Conservation (phyloP, 1,140 invertebrate genomes). For the Latrodectus geometricus region DNA sequence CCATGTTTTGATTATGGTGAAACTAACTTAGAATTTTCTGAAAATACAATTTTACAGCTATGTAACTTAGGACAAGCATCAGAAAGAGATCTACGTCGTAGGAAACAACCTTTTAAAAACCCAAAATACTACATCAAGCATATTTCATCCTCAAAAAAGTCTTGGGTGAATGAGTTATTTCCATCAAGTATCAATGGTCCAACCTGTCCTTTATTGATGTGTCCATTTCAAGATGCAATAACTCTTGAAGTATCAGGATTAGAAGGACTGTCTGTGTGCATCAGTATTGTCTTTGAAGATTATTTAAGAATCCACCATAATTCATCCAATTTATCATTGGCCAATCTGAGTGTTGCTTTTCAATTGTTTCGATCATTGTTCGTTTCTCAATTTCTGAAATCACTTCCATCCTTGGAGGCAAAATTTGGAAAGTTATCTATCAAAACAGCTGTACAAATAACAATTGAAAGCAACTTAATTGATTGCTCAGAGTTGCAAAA, state of each 20-base stretch:
- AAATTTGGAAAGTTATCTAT: neutral
- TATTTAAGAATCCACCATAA: conserved; percentile 5
- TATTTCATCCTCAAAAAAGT: neutral
- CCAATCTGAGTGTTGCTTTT: conserved; percentile 12
- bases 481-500: neutral
- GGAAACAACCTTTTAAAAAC: conserved; percentile 41
- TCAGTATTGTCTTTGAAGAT: conserved; percentile 20
- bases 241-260: conserved; percentile 20
- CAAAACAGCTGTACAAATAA: neutral
- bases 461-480: conserved; percentile 7
- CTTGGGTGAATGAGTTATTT: conserved; percentile 20
- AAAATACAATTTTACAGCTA: conserved; percentile 7
- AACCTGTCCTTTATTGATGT: conserved; percentile 52
- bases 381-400: neutral
- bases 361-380: conserved; percentile 18
- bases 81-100: conserved; percentile 40
- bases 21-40: conserved; percentile 1
- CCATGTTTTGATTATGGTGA: conserved; percentile 5
- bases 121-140: conserved; percentile 34
- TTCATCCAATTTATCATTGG: neutral
- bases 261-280: conserved; percentile 8
- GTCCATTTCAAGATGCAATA: neutral
- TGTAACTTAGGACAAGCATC: conserved; percentile 29
- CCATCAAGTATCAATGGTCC: conserved; percentile 19
- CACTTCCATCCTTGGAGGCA: neutral